Percentiles rank a stretch among this genome's conserved stretches.
Evolutionary conservation across 2,113 vertebrate species (phyloP).

Genomic region (Etheostoma cragini): DNA sequence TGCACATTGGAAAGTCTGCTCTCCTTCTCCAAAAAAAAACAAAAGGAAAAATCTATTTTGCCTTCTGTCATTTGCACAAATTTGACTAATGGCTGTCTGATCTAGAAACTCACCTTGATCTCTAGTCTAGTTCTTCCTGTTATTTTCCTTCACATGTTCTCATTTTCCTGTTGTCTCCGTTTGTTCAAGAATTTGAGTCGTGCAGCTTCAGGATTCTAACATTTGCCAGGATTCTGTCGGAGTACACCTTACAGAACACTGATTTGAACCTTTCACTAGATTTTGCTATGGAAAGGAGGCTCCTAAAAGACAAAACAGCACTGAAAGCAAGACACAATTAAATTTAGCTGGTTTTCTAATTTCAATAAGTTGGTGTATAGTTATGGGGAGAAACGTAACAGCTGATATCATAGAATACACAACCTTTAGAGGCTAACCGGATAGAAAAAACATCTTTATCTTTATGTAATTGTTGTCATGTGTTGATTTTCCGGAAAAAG

Average conservation of each 20-base stretch:
- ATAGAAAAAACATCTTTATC: not conserved
- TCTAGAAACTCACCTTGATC: too few relatives aligned
- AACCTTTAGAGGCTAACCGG: not conserved
- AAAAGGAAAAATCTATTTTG: too few relatives aligned
- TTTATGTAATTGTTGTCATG: not conserved
- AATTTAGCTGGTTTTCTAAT: not conserved
- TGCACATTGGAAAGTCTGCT: constrained; percentile 13
- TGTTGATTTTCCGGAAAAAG: not conserved
- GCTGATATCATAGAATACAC: not conserved
- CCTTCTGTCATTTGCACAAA: too few relatives aligned
- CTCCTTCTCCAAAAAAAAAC: not conserved
- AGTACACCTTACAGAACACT: not conserved
- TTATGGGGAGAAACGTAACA: not conserved
- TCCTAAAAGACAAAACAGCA: not conserved
- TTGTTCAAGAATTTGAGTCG: too few relatives aligned
- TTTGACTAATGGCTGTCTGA: too few relatives aligned
- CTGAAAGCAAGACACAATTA: not conserved
- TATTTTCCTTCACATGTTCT: too few relatives aligned
- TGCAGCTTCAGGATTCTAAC: too few relatives aligned
- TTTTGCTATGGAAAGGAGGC: not conserved
- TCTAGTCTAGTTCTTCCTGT: too few relatives aligned
- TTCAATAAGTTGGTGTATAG: not conserved
- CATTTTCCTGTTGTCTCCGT: too few relatives aligned
- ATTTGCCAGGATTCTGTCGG: not conserved
- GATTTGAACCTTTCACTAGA: not conserved